phyloP scores from a whole-genome alignment of 2,113 vertebrate genomes.

The Silurus glanis region DNA sequence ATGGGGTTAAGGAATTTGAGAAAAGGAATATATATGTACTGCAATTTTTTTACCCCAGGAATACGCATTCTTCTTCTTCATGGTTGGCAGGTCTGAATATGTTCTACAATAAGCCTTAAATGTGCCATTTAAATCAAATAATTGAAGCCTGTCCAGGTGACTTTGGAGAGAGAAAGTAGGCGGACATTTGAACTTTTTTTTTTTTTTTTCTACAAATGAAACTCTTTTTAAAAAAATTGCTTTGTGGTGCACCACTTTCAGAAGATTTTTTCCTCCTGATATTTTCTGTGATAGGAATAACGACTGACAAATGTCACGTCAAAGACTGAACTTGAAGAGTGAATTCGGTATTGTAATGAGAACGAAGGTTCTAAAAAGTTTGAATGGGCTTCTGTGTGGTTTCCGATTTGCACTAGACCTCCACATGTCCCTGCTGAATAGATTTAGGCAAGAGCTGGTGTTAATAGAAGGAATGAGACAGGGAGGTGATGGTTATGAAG shows the following conservation, averaged over 20 bases:
- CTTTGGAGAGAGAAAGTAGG: background rate
- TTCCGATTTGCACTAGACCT: constrained; percentile 2
- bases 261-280: background rate
- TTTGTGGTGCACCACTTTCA: background rate
- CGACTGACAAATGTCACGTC: background rate
- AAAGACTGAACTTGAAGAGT: background rate
- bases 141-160: constrained; percentile 15
- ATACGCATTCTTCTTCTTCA: background rate
- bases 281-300: background rate
- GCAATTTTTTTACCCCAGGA: background rate
- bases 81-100: constrained; percentile 7
- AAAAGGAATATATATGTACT: background rate
- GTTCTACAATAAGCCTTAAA: background rate
- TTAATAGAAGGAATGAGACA: background rate
- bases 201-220: background rate
- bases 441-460: background rate
- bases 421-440: background rate
- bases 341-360: background rate
- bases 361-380: background rate
- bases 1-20: background rate
- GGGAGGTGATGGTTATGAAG: background rate
- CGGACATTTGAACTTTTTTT: background rate
- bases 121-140: constrained; percentile 13
- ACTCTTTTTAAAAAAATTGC: background rate
- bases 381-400: background rate